A percentile compares a stretch with the other conserved stretches of the same genome.
These are phyloP conservation scores for Ethmia dodecea DNA, from an alignment of 2,888 invertebrate species.

Conservation along the genomic window DNA sequence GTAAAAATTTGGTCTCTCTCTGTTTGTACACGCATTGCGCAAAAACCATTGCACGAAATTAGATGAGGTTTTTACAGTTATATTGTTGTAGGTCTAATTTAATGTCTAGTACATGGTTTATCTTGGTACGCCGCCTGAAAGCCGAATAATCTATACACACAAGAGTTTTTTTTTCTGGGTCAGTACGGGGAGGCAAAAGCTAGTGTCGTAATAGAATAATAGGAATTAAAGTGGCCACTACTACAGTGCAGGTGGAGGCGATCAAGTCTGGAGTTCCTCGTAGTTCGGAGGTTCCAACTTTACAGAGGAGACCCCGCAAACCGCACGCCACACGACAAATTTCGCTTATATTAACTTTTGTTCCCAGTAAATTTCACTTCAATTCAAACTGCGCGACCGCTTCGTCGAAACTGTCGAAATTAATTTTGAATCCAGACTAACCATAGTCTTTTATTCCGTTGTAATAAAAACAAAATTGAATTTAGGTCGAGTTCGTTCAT, in stretches of 20 bases:
- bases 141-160: no score
- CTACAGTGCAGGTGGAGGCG: constrained; percentile 44
- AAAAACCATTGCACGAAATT: no score
- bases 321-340: constrained; percentile 64
- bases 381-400: constrained; percentile 47
- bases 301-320: constrained; percentile 36
- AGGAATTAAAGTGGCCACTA: constrained; percentile 30
- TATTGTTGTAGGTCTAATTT: no score
- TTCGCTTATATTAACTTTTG: constrained; percentile 74
- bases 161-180: no score
- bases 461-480: constrained; percentile 26
- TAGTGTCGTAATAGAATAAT: no score
- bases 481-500: neutral
- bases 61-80: no score
- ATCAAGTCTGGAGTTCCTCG: constrained; percentile 38
- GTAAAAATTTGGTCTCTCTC: no score
- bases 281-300: constrained; percentile 40
- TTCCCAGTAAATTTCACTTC: constrained; percentile 65
- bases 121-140: no score
- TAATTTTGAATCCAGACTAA: constrained; percentile 42
- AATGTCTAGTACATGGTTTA: no score
- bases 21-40: no score
- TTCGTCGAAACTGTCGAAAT: constrained; percentile 69
- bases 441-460: constrained; percentile 29
- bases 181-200: no score